These are phyloP conservation scores for Eurystomus gularis DNA, from an alignment of 2,113 vertebrate species.

Conservation along the genomic window DNA sequence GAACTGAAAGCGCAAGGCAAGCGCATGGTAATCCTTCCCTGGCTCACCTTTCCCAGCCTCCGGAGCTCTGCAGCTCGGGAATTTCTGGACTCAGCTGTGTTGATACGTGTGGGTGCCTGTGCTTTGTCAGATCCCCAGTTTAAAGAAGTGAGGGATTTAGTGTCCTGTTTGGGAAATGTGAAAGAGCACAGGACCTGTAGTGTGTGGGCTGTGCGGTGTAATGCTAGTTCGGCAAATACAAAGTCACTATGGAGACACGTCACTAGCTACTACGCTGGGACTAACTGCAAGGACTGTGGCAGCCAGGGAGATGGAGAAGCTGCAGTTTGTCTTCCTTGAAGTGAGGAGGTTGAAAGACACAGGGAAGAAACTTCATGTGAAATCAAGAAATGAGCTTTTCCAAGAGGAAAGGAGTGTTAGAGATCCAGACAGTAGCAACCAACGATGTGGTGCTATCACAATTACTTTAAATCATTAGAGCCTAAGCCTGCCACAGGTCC, in stretches of 20 bases:
- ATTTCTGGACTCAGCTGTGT: not conserved
- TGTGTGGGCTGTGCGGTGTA: not conserved
- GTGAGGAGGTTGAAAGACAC: not conserved
- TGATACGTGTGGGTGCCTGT: not conserved
- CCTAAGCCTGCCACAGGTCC: not conserved
- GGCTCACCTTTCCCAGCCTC: not conserved
- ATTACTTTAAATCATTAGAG: not conserved
- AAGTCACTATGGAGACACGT: not conserved
- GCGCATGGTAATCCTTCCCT: not conserved
- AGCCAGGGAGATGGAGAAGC: not conserved
- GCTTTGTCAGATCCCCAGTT: not conserved
- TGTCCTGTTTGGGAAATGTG: constrained; percentile 22
- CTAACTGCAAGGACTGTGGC: not conserved
- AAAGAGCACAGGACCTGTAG: not conserved
- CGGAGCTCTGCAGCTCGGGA: not conserved
- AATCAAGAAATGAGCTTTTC: not conserved
- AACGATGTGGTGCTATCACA: not conserved
- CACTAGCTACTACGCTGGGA: not conserved
- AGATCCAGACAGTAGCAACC: not conserved
- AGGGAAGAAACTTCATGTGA: not conserved
- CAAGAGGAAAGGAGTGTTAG: not conserved
- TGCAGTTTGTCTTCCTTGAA: not conserved
- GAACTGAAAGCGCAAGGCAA: not conserved
- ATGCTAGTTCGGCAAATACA: not conserved
- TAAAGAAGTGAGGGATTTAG: not conserved